Percentiles rank a stretch among this genome's conserved stretches.
These are phyloP conservation scores for Acrossocheilus fasciatus DNA, from an alignment of 2,797 vertebrate species.

Conservation along the genomic window DNA sequence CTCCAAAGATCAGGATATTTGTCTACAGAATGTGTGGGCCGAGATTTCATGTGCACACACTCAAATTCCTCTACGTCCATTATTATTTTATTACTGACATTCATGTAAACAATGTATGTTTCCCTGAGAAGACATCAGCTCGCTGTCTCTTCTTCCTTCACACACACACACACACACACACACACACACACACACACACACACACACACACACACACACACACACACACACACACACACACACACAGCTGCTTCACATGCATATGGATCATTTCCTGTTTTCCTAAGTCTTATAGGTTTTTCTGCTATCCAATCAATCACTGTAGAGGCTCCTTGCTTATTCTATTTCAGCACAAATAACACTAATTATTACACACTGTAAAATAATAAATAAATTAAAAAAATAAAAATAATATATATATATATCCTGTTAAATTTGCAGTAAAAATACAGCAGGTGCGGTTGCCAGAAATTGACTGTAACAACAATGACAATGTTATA, in stretches of 20 bases:
- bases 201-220: too few relatives aligned
- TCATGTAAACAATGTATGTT: neutral
- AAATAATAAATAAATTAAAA: too few relatives aligned
- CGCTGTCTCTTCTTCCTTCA: neutral
- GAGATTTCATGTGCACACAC: constrained; percentile 2
- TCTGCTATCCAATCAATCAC: neutral
- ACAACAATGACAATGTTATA: neutral
- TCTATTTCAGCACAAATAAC: neutral
- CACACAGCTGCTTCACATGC: neutral
- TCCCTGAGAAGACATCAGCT: neutral
- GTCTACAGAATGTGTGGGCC: constrained; percentile 4
- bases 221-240: constrained; percentile 26
- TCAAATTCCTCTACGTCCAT: neutral
- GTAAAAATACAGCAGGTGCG: neutral
- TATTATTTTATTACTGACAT: neutral
- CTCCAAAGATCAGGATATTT: constrained; percentile 18
- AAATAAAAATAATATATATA: too few relatives aligned
- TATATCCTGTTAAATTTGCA: neutral
- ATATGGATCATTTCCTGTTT: neutral
- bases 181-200: too few relatives aligned
- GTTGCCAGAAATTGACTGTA: neutral
- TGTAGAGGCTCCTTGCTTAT: neutral
- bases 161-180: neutral
- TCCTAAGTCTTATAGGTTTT: neutral
- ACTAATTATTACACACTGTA: neutral